Evolutionary conservation across 2,113 vertebrate species (phyloP).

Genomic region (Hippopotamus amphibius): DNA sequence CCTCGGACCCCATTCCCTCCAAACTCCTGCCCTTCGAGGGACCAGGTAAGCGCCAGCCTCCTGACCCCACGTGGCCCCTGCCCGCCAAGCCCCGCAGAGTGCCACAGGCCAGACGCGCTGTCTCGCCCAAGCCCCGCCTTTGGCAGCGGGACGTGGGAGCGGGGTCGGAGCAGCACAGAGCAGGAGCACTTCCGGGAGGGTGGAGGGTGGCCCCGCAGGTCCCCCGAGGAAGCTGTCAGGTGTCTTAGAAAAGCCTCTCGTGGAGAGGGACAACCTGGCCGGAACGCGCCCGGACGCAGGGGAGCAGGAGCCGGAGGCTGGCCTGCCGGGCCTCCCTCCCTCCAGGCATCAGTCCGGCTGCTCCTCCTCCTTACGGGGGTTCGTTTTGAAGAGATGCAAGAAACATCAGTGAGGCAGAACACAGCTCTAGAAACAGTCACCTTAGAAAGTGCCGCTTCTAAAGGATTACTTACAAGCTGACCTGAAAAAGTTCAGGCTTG

Average conservation of each 20-base stretch:
- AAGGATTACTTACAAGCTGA: not conserved
- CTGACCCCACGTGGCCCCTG: not conserved
- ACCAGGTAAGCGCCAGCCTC: constrained; percentile 93
- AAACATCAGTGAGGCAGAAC: not conserved
- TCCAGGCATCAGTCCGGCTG: not conserved
- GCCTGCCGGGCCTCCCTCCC: not conserved
- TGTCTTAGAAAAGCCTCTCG: not conserved
- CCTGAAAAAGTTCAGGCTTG: not conserved
- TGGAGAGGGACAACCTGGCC: not conserved
- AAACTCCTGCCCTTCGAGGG: constrained; percentile 97
- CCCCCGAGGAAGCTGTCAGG: not conserved
- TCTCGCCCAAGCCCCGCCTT: not conserved
- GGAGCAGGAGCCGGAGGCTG: not conserved
- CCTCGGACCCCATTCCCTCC: constrained; percentile 94
- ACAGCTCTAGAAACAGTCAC: not conserved
- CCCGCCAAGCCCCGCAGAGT: not conserved
- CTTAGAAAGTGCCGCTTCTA: not conserved
- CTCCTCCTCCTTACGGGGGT: not conserved
- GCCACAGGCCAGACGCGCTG: not conserved
- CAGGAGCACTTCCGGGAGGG: not conserved
- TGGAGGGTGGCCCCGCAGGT: not conserved
- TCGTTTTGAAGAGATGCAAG: not conserved
- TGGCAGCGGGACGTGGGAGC: not conserved
- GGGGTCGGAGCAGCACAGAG: not conserved
- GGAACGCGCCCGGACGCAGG: not conserved